Percentiles rank a stretch among this genome's conserved stretches.
Conservation (phyloP, 2,888 invertebrate species). For the Dasysyrphus albostriatus region DNA sequence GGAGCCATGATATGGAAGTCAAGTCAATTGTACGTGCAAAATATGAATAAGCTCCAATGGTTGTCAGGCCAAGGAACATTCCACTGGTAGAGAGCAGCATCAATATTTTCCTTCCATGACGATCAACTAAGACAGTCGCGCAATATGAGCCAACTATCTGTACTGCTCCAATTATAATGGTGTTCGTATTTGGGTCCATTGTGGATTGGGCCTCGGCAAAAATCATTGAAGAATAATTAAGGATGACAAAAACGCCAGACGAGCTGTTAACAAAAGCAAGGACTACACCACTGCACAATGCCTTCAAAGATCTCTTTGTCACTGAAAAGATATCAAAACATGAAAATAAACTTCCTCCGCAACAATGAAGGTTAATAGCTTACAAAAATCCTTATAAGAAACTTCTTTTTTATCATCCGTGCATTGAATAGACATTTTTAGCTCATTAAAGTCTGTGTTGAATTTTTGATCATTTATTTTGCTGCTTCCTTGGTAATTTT, state of each 20-base stretch:
- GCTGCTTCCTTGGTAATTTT: slow-evolving; percentile 76
- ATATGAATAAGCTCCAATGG: slow-evolving; percentile 80
- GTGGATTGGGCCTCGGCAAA: slow-evolving; percentile 80
- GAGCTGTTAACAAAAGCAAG: slow-evolving; percentile 80
- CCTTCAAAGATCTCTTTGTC: slow-evolving; percentile 78
- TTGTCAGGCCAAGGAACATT: slow-evolving; percentile 78
- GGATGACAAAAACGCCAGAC: slow-evolving; percentile 81
- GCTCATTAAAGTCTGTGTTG: slow-evolving; percentile 77
- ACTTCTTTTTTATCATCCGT: slow-evolving; percentile 55
- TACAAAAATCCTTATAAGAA: slow-evolving; percentile 79
- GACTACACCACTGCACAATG: slow-evolving; percentile 77
- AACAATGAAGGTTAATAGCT: slow-evolving; percentile 48
- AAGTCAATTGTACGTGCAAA: slow-evolving; percentile 76
- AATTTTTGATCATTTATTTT: slow-evolving; percentile 78
- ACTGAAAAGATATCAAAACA: slow-evolving; percentile 75
- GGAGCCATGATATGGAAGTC: slow-evolving; percentile 79
- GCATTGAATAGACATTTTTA: slow-evolving; percentile 77
- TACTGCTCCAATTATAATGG: slow-evolving; percentile 81
- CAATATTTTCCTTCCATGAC: slow-evolving; percentile 80
- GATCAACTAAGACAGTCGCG: slow-evolving; percentile 80
- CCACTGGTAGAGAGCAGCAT: slow-evolving; percentile 80
- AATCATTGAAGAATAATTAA: slow-evolving; percentile 82
- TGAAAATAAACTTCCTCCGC: not conserved
- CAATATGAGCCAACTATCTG: slow-evolving; percentile 81
- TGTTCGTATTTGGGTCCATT: slow-evolving; percentile 80